These are phyloP conservation scores for Colinus virginianus DNA, from an alignment of 2,113 vertebrate genomes.

Conservation along the genomic window DNA sequence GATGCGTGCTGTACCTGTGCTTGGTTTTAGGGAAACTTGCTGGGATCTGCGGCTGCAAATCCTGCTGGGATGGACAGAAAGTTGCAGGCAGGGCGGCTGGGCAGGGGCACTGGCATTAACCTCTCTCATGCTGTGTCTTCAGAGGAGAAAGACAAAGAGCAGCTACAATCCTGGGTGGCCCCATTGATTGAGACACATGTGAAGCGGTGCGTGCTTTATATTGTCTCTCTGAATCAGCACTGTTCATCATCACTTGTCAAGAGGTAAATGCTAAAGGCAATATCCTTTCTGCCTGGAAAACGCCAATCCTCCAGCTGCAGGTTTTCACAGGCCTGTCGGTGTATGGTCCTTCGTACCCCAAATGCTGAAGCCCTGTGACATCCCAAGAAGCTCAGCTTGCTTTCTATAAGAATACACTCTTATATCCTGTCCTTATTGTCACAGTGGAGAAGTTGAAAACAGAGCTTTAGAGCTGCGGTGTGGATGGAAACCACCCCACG, in stretches of 20 bases:
- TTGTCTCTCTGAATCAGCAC: neutral
- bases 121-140: neutral
- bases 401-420: neutral
- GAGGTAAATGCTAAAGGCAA: neutral
- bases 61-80: neutral
- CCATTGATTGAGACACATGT: neutral
- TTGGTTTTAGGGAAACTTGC: neutral
- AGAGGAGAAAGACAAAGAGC: neutral
- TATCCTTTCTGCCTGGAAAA: neutral
- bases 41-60: neutral
- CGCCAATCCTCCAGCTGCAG: neutral
- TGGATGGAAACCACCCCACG: rapidly evolving
- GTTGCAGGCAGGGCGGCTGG: neutral
- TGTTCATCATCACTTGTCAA: slow-evolving; percentile 29
- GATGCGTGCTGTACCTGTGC: rapidly evolving
- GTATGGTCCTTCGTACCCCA: neutral
- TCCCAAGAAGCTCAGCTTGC: neutral
- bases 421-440: neutral
- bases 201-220: neutral
- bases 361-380: neutral
- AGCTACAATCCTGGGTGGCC: slow-evolving; percentile 31
- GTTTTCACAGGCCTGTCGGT: neutral
- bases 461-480: neutral
- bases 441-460: neutral
- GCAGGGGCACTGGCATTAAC: neutral